Evolutionary conservation across 2,888 invertebrate species (phyloP).

Genomic region (Tanypteryx hageni): DNA sequence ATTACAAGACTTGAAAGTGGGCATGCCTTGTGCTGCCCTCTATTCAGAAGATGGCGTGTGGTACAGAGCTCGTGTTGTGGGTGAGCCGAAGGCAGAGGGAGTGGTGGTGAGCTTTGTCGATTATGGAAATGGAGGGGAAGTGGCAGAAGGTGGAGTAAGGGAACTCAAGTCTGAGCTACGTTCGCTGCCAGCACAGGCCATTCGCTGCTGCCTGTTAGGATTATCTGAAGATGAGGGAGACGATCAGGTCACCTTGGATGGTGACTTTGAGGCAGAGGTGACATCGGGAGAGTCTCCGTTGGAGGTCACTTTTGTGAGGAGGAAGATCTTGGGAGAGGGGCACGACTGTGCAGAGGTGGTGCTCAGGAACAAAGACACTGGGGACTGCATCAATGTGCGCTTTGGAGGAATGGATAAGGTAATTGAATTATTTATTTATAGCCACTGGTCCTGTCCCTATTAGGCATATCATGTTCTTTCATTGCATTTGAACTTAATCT

Average conservation of each 20-base stretch:
- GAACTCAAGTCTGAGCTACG: conserved; percentile 76
- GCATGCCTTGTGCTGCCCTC: conserved; percentile 80
- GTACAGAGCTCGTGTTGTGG: conserved; percentile 81
- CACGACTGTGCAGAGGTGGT: conserved; percentile 12
- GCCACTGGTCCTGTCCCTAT: too few relatives aligned
- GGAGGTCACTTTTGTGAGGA: conserved; percentile 15
- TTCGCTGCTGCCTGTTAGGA: conserved; percentile 82
- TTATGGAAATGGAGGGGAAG: conserved; percentile 81
- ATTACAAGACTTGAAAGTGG: conserved; percentile 74
- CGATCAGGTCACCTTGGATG: conserved; percentile 71
- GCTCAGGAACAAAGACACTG: conserved; percentile 38
- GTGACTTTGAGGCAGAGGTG: conserved; percentile 20
- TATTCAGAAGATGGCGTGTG: conserved; percentile 81
- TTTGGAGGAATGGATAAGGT: conserved; percentile 45
- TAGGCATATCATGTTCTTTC: too few relatives aligned
- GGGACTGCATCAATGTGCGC: conserved; percentile 15
- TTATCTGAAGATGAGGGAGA: conserved; percentile 77
- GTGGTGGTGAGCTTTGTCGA: conserved; percentile 84
- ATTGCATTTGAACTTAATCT: too few relatives aligned
- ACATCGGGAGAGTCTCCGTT: not conserved
- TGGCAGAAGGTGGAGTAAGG: conserved; percentile 80
- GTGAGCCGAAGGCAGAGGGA: conserved; percentile 76
- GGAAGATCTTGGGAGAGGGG: not conserved
- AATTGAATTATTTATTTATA: not conserved
- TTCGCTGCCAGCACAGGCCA: conserved; percentile 83